These are phyloP conservation scores for Temnothorax rugatulus DNA, from an alignment of 2,888 invertebrate genomes.

Conservation along the genomic window DNA sequence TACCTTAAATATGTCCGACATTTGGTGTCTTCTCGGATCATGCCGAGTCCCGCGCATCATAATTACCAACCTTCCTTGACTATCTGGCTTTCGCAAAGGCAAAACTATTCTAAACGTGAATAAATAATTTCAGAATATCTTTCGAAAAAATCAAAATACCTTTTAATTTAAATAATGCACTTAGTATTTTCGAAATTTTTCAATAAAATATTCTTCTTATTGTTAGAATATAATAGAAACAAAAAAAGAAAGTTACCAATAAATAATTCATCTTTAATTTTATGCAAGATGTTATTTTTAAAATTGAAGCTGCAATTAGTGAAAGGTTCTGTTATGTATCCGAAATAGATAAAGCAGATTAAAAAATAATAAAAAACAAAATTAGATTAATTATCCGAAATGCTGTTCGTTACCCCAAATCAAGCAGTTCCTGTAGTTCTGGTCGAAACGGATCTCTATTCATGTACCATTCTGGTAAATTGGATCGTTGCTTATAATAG, in stretches of 20 bases:
- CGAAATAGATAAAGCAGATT: no score
- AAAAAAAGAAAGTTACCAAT: no score
- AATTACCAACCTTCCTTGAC: constrained; percentile 88
- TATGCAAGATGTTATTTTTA: no score
- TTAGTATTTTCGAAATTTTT: neutral
- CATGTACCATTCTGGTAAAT: constrained; percentile 89
- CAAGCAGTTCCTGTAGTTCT: constrained; percentile 88
- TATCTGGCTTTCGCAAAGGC: constrained; percentile 87
- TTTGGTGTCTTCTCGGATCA: constrained; percentile 88
- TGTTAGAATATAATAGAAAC: neutral
- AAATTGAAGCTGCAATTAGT: no score
- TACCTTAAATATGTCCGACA: constrained; percentile 89
- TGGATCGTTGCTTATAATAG: constrained; percentile 88
- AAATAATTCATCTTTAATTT: no score
- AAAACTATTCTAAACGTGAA: constrained; percentile 86
- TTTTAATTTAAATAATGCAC: neutral
- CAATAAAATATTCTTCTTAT: neutral
- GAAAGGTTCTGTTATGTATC: no score
- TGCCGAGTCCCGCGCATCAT: constrained; percentile 88
- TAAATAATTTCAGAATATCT: neutral
- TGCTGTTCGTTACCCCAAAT: constrained; percentile 86
- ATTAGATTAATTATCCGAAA: no score
- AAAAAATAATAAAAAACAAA: no score
- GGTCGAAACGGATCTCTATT: constrained; percentile 88
- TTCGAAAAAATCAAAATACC: neutral